Base-by-base conservation (phyloP, 2,888 invertebrate genomes). In the Charanyca ferruginea region DNA sequence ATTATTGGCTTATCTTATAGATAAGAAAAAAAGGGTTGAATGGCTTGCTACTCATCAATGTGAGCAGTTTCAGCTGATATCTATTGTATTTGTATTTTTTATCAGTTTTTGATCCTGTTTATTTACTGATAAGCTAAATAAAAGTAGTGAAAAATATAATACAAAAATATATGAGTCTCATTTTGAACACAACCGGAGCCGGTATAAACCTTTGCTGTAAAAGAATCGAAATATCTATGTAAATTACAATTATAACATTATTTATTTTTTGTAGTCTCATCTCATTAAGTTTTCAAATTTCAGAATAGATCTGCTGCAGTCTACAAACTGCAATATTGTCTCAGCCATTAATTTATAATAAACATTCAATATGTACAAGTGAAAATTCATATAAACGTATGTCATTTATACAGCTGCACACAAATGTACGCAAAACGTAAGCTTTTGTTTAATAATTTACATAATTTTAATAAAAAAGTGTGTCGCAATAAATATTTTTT, bases 341-440 rank as follows among this genome's bases (percentile, higher is more conserved):
- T 45, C 47, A 59, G 47, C 28, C 8, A 57, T 72, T 66, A 52
- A 45, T 57, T 60, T 60, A 53, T 35, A 35, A 41, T 52, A 58
- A 73, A 78, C 38, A 64, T 13, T n/a, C 9, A 55, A 55, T 38
- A 20, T 47, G 44, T 38, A 48, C 64, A 67, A 63, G 42, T 67
- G 47, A 73, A 61, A 73, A 61, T 78, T 67, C 59, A 74, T 79
- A 66, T 32, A 11, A 44, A 61, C 53, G 51, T 28, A 8, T 83
- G 84, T 82, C 88, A 87, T 88, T 88, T 86, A 66, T 58, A 64
- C 85, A 87, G 87, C 62, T 87, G 88, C 54, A 20, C 3, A 18
- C 18, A 22, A 48, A 35, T 62, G 70, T 64, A 71, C 60, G 65
- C 32, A 20, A 64, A 72, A 66, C 25, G 65, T 23, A 28, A 71